Base-by-base conservation (phyloP, 2,888 invertebrate genomes). In the Oxyscelio sp. region DNA sequence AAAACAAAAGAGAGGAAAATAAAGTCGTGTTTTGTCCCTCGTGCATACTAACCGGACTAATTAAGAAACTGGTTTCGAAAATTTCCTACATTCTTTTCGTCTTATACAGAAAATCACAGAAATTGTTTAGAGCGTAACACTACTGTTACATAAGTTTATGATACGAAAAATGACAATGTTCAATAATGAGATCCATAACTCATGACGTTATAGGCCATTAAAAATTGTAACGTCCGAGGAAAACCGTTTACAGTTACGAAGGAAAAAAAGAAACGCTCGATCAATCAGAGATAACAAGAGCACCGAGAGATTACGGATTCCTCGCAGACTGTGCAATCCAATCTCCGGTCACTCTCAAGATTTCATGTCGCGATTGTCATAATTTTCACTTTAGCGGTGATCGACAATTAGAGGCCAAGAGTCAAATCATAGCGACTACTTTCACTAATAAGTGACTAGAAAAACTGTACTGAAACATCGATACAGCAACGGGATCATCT, bases 301-400 rank as follows among this genome's bases (percentile, higher is more conserved):
- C 34, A 34, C 2, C 11, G 34, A 2, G 13, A 75, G 40, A 65
- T 58, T 58, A 66, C n/a, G 40, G 65, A 56, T 27, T 56, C 56
- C 22, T 24, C 38, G 50, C 66, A 50, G 77, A 58, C 59, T 59
- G 48, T 45, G 38, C 56, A 61, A 78, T 70, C 31, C 31, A 75
- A 75, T 66, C 63, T 27, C 11, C 13, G 43, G 15, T 9, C 40
- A 54, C 43, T 78, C 70, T 70, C 70, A 70, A 45, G 78, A 70
- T 70, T 78, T 78, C 31, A 15, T 78, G 43, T 70, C 61, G 50
- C 70, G 52, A 78, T 78, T 78, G 78, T 70, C 70, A 15, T 24
- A 13, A 24, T 48, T 65, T 66, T 66, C 66, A 19, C 24, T 40
- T 38, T 38, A 38, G 34, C 58, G 58, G 50, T 15, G 54, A 58